Conservation (phyloP, 2,797 vertebrate genomes). For the Champsocephalus gunnari region DNA sequence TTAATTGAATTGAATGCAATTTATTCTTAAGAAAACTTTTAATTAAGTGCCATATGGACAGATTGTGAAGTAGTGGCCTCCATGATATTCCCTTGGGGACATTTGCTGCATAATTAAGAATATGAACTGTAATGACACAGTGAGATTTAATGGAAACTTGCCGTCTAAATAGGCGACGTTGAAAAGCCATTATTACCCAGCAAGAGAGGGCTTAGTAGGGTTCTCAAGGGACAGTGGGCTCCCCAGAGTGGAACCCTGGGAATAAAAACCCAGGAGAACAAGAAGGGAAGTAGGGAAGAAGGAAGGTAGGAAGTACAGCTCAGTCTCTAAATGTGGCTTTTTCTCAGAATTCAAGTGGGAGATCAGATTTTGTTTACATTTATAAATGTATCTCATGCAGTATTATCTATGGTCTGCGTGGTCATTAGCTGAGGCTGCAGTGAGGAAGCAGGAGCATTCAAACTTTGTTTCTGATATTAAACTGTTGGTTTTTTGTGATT, state of each 20-base stretch:
- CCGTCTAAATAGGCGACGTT: constrained; percentile 84
- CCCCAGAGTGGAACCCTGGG: constrained; percentile 67
- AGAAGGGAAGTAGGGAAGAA: constrained; percentile 7
- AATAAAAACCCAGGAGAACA: constrained; percentile 59
- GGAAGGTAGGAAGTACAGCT: constrained; percentile 5
- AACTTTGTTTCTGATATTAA: no score
- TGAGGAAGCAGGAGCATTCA: no score
- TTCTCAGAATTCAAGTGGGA: background rate
- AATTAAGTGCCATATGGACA: constrained; percentile 91
- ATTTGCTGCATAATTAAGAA: constrained; percentile 89
- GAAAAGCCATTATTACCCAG: constrained; percentile 83
- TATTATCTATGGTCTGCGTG: background rate
- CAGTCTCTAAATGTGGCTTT: background rate
- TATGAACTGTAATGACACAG: constrained; percentile 90
- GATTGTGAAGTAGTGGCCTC: constrained; percentile 87
- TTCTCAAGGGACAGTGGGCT: constrained; percentile 76
- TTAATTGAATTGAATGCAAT: constrained; percentile 91
- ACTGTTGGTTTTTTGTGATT: no score
- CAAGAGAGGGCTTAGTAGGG: constrained; percentile 68
- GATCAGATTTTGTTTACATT: constrained; percentile 7
- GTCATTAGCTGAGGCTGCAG: constrained; percentile 3
- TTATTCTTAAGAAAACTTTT: constrained; percentile 92
- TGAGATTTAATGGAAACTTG: constrained; percentile 87
- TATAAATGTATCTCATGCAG: background rate
- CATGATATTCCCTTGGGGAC: constrained; percentile 86